Evolutionary conservation across 2,113 vertebrate species (phyloP).

Genomic region (Terrapene triunguis): DNA sequence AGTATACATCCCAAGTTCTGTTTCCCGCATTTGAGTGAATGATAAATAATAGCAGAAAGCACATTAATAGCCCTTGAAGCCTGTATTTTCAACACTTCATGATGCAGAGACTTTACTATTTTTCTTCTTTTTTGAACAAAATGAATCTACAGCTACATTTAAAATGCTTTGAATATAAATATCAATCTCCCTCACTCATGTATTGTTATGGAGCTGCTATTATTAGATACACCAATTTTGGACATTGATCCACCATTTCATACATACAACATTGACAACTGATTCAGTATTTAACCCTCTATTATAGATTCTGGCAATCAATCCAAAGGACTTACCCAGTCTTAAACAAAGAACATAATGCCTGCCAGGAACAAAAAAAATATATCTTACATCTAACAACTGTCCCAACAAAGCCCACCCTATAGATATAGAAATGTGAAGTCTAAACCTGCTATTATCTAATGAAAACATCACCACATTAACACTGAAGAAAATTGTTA

Average conservation of each 20-base stretch:
- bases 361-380: neutral
- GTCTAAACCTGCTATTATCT: neutral
- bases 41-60: neutral
- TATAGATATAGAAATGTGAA: neutral
- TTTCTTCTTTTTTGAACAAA: neutral
- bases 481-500: neutral
- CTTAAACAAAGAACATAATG: fast-evolving
- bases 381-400: neutral
- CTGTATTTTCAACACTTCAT: neutral
- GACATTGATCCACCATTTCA: neutral
- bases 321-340: fast-evolving
- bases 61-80: neutral
- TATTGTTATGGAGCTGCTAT: neutral
- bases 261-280: neutral
- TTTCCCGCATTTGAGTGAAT: neutral
- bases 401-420: neutral
- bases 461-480: neutral
- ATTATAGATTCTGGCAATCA: neutral
- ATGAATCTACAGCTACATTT: neutral
- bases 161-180: neutral
- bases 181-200: neutral
- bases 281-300: neutral
- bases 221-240: neutral
- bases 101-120: neutral
- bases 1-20: neutral